phyloP scores from a whole-genome alignment of 2,888 invertebrate genomes.

The Mamestra brassicae region DNA sequence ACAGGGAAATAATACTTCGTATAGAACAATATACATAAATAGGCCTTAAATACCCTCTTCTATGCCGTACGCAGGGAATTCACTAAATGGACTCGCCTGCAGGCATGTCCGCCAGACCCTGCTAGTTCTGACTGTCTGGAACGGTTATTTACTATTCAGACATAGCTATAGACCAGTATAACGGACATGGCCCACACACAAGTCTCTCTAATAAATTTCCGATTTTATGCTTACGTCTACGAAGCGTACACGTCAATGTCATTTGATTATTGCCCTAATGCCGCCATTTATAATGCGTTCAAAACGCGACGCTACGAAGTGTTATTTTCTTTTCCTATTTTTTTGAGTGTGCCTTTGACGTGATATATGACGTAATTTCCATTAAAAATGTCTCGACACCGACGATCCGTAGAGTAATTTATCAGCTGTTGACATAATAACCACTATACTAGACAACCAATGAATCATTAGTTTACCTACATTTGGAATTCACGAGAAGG shows the following conservation, averaged over 20 bases:
- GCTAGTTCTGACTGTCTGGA: too few relatives aligned
- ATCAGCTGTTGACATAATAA: conserved; percentile 32
- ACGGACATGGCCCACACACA: too few relatives aligned
- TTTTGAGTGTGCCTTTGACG: conserved; percentile 14
- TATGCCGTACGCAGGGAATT: not conserved
- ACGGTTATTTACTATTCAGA: too few relatives aligned
- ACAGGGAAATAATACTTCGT: conserved; percentile 20
- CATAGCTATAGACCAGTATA: too few relatives aligned
- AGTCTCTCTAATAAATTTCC: too few relatives aligned
- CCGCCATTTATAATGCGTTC: not conserved
- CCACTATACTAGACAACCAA: conserved; percentile 40
- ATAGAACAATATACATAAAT: not conserved
- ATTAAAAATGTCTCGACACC: conserved; percentile 39
- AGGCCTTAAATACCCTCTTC: too few relatives aligned
- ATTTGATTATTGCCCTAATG: too few relatives aligned
- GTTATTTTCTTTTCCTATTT: conserved; percentile 19
- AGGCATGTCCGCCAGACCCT: too few relatives aligned
- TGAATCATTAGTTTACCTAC: conserved; percentile 27
- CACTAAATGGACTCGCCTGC: not conserved
- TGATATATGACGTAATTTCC: conserved; percentile 44
- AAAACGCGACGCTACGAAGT: not conserved
- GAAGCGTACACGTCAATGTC: too few relatives aligned
- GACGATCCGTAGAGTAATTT: conserved; percentile 27
- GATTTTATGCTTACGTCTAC: too few relatives aligned
- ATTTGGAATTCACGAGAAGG: conserved; percentile 38